These are phyloP conservation scores for Heliconius erato DNA, from an alignment of 2,888 invertebrate genomes.

Conservation along the genomic window DNA sequence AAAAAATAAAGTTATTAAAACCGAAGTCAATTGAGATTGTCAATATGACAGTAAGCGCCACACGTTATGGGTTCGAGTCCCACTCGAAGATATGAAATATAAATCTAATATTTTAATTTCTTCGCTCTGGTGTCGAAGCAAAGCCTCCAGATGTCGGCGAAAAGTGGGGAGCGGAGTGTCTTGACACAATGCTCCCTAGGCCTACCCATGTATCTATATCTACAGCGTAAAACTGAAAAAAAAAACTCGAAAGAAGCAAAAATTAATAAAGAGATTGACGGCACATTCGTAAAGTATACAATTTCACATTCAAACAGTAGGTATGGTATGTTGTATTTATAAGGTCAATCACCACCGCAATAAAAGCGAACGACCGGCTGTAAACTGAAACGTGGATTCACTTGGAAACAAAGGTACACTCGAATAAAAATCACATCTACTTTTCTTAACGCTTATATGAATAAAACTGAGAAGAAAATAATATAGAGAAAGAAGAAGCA, in stretches of 20 bases:
- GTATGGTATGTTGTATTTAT: slow-evolving; percentile 32
- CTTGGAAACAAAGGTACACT: slow-evolving; percentile 30
- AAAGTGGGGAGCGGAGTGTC: too few species aligned
- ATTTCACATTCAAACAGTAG: slow-evolving; percentile 27
- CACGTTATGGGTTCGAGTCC: too few species aligned
- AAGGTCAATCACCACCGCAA: slow-evolving; percentile 48
- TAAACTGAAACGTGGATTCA: slow-evolving; percentile 37
- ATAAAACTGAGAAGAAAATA: slow-evolving; percentile 19
- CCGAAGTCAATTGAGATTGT: too few species aligned
- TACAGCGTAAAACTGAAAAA: too few species aligned
- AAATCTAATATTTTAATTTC: too few species aligned
- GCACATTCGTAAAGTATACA: background rate
- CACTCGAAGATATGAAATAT: too few species aligned
- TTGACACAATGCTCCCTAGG: too few species aligned
- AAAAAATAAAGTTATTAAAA: too few species aligned
- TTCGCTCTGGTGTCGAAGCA: too few species aligned
- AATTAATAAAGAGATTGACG: background rate
- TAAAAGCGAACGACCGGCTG: slow-evolving; percentile 48
- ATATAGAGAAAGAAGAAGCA: background rate
- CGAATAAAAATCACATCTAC: slow-evolving; percentile 40
- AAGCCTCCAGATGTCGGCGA: too few species aligned
- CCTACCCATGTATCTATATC: too few species aligned
- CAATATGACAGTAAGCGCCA: too few species aligned
- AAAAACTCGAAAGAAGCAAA: background rate
- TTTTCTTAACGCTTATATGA: slow-evolving; percentile 25